These are phyloP conservation scores for Pseudoips prasinana DNA, from an alignment of 2,888 invertebrate species.

Conservation along the genomic window DNA sequence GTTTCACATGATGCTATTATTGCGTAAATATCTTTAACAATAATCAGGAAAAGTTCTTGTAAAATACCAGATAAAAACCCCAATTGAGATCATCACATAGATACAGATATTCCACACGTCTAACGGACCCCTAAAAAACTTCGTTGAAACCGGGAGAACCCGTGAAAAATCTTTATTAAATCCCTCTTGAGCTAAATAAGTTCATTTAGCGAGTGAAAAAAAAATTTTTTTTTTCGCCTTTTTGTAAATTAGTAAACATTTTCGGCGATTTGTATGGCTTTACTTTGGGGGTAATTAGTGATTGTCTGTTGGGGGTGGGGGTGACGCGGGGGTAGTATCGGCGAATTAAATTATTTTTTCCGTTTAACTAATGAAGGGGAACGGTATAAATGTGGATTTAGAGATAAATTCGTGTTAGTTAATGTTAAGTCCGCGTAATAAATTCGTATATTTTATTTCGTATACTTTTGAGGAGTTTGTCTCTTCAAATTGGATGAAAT, in stretches of 20 bases:
- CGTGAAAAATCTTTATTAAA: slow-evolving; percentile 81
- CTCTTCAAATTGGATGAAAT: slow-evolving; percentile 21
- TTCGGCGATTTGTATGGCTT: slow-evolving; percentile 79
- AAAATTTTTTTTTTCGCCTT: slow-evolving; percentile 49
- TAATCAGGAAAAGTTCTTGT: too few species aligned
- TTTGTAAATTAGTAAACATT: slow-evolving; percentile 78
- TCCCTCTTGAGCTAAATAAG: slow-evolving; percentile 76
- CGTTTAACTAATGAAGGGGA: slow-evolving; percentile 65
- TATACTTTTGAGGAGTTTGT: slow-evolving; percentile 16
- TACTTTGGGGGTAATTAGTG: slow-evolving; percentile 68
- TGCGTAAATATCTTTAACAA: too few species aligned
- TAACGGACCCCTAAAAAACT: slow-evolving; percentile 48
- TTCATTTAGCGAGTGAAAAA: slow-evolving; percentile 69
- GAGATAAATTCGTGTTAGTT: slow-evolving; percentile 44
- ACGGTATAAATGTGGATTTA: slow-evolving; percentile 55
- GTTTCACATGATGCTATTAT: too few species aligned
- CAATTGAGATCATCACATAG: too few species aligned
- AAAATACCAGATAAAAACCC: too few species aligned
- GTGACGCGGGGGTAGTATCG: slow-evolving; percentile 50
- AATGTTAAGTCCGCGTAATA: slow-evolving; percentile 34
- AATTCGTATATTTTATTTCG: slow-evolving; percentile 32
- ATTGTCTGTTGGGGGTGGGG: slow-evolving; percentile 53
- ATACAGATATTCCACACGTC: too few species aligned
- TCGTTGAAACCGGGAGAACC: slow-evolving; percentile 63
- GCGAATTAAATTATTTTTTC: slow-evolving; percentile 65